Percentiles rank a stretch among this genome's conserved stretches.
phyloP scores from a whole-genome alignment of 2,797 vertebrate species.

The Allobates femoralis region DNA sequence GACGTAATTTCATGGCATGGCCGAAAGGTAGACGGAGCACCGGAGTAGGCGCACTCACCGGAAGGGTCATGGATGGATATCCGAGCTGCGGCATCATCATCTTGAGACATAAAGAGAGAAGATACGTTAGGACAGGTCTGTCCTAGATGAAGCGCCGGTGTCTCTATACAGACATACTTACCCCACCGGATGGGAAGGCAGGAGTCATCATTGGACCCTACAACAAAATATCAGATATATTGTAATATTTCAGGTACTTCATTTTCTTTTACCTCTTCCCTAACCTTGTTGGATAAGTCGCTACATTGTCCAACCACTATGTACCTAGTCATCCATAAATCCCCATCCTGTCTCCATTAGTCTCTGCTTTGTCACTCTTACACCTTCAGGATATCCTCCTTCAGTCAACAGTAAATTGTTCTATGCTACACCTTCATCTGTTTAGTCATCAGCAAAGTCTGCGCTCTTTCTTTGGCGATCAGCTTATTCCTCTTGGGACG shows the following conservation, averaged over 20 bases:
- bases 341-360: too few species aligned
- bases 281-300: too few species aligned
- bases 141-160: not conserved
- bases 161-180: conserved; percentile 8
- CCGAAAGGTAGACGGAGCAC: not conserved
- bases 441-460: too few species aligned
- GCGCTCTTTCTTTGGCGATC: too few species aligned
- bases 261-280: not conserved
- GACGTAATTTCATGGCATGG: not conserved
- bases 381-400: too few species aligned
- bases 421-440: too few species aligned
- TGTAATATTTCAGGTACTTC: too few species aligned
- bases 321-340: too few species aligned
- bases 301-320: too few species aligned
- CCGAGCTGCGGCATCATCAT: not conserved
- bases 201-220: conserved; percentile 38
- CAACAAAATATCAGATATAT: not conserved
- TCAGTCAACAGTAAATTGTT: too few species aligned
- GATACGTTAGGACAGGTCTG: not conserved
- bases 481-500: too few species aligned
- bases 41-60: conserved; percentile 53
- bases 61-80: conserved; percentile 44
- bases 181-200: conserved; percentile 24
- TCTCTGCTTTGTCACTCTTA: too few species aligned
- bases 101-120: conserved; percentile 5